Base-by-base conservation (phyloP, 2,113 vertebrate species). In the Epinephelus moara region DNA sequence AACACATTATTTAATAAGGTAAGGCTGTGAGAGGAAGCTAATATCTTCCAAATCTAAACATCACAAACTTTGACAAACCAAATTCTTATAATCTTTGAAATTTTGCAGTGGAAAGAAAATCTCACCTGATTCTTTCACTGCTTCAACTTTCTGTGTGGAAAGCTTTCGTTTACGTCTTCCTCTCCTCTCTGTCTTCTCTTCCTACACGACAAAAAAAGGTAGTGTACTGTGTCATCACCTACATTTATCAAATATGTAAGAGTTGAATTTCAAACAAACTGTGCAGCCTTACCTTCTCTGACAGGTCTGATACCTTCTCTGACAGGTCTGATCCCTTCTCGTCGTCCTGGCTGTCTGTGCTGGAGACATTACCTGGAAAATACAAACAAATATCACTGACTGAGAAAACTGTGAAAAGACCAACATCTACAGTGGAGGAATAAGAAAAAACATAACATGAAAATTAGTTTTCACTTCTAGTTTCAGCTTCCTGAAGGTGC, bases 271-370 rank as follows among this genome's bases (percentile, higher is more conserved):
- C 2, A 63, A 15, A 78, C n/a, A 27, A 12, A 50, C 7, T 5
- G 0, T 23, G 3, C 37, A 14, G 4, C 6, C 2, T 76, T 64
- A 95, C 95, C 89, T 82, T 92, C 85, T 92, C 91, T 64, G 92
- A 92, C 37, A 81, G 11, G 49, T 91, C 91, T 1, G 91, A 85
- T 57, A 50, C 87, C 18, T 59, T 93, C 60, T 93, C 92, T n/a
- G n/a, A 92, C 37, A 81, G 11, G 49, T 91, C 91, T 1, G 91
- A 85, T 57, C 55, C 87, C 18, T 59, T 93, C 60, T 93, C 92
- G 6, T 90, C 92, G 3, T 94, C 93, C 84, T 87, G 93, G 55
- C 88, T 88, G 33, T 94, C 94, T 64, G 89, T 78, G 49, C 90
- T 83, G 17, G 93, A 94, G 5, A 87, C 71, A 2, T 70, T 82